phyloP scores from a whole-genome alignment of 2,888 invertebrate genomes.

The Drosophila imparisetae region DNA sequence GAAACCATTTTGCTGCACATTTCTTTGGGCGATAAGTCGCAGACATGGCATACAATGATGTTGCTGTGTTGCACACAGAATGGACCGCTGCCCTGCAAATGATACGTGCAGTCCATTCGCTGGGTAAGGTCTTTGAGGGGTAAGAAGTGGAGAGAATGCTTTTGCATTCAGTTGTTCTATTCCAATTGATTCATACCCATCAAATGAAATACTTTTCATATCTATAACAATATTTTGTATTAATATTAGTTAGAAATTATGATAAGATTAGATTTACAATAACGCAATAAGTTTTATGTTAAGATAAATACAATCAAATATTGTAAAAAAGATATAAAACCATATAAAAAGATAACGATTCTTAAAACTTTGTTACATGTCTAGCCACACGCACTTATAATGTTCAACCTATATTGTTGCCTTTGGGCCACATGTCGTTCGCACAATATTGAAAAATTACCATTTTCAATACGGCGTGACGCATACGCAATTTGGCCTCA shows the following conservation, averaged over 20 bases:
- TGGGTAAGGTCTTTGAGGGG: constrained; percentile 15
- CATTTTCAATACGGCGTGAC: constrained; percentile 56
- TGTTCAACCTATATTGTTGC: constrained; percentile 16
- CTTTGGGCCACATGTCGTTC: constrained; percentile 53
- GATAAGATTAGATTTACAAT: too few relatives aligned
- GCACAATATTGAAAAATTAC: constrained; percentile 72
- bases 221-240: neutral
- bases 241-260: neutral
- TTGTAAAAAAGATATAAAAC: neutral
- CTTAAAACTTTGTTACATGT: constrained; percentile 1
- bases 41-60: constrained; percentile 80
- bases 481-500: constrained; percentile 58
- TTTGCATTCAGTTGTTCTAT: neutral
- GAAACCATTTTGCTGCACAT: constrained; percentile 76
- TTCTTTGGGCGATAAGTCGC: constrained; percentile 81
- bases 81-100: constrained; percentile 53
- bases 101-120: constrained; percentile 45
- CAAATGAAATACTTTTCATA: neutral
- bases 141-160: neutral
- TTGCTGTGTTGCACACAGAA: constrained; percentile 52
- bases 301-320: too few relatives aligned
- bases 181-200: neutral
- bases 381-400: constrained; percentile 1
- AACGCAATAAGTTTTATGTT: too few relatives aligned
- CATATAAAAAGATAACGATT: neutral